Evolutionary conservation across 2,797 vertebrate species (phyloP).

Genomic region (Macroramphosus scolopax): DNA sequence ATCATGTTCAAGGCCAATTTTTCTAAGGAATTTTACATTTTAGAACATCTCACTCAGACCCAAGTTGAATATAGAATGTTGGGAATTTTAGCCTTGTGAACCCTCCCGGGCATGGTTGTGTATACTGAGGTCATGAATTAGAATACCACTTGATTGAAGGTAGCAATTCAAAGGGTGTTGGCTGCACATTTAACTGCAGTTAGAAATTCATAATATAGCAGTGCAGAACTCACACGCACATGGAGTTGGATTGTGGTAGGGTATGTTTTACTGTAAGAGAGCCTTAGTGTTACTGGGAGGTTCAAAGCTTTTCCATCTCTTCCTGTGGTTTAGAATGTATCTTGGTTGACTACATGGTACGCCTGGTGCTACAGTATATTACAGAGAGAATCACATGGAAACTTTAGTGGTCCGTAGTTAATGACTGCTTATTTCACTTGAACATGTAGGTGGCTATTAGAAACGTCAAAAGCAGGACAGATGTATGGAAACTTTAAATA

Average conservation of each 20-base stretch:
- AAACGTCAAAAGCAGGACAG: too few species aligned
- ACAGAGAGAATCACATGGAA: conserved; percentile 38
- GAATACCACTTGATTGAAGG: conserved; percentile 36
- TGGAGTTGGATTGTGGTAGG: conserved; percentile 35
- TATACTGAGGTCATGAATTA: conserved; percentile 27
- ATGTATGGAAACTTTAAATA: neutral
- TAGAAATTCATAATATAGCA: conserved; percentile 30
- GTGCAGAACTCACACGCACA: conserved; percentile 20
- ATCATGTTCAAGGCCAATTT: neutral
- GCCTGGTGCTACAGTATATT: conserved; percentile 30
- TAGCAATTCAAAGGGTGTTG: conserved; percentile 70
- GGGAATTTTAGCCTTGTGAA: conserved; percentile 18
- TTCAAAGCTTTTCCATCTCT: conserved; percentile 61
- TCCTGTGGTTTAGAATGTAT: conserved; percentile 64
- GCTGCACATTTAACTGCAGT: conserved; percentile 48
- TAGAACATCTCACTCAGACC: conserved; percentile 12
- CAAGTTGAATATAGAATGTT: conserved; percentile 10
- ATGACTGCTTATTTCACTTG: conserved; percentile 27
- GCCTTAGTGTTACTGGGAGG: conserved; percentile 53
- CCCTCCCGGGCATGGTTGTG: neutral
- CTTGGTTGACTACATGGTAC: conserved; percentile 36
- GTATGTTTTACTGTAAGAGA: conserved; percentile 46
- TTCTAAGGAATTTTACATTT: conserved; percentile 20
- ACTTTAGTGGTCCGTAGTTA: conserved; percentile 14
- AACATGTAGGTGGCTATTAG: conserved; percentile 1